phyloP scores from a whole-genome alignment of 2,113 vertebrate genomes.

The Pseudonaja textilis region DNA sequence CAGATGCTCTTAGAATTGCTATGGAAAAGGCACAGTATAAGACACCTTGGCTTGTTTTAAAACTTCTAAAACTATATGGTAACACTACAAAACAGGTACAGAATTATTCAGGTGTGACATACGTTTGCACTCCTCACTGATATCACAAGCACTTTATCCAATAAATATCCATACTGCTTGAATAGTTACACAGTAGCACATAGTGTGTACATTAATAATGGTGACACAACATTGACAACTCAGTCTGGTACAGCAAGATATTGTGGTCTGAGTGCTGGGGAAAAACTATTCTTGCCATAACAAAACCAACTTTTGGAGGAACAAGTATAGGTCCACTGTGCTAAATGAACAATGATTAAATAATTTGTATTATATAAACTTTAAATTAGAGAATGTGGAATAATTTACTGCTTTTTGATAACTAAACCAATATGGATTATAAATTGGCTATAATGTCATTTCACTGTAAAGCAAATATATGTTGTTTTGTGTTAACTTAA shows the following conservation, averaged over 20 bases:
- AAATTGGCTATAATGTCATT: background rate
- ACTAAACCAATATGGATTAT: background rate
- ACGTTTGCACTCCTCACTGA: background rate
- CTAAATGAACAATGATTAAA: background rate
- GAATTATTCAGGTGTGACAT: background rate
- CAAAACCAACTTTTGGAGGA: background rate
- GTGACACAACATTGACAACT: background rate
- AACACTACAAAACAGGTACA: background rate
- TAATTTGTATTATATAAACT: background rate
- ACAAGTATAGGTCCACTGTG: background rate
- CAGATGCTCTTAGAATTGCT: background rate
- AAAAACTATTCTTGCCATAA: background rate
- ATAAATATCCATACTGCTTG: background rate
- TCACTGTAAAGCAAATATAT: background rate
- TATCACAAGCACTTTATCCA: background rate
- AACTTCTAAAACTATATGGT: background rate
- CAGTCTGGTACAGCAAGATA: background rate
- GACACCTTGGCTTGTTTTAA: background rate
- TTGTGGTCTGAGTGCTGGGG: background rate
- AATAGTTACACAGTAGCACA: background rate
- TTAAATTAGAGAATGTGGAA: background rate
- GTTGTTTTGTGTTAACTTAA: background rate
- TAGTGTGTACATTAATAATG: background rate
- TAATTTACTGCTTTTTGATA: background rate
- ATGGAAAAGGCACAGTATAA: background rate